Evolutionary conservation across 2,113 vertebrate species (phyloP).

Genomic region (Meriones unguiculatus): DNA sequence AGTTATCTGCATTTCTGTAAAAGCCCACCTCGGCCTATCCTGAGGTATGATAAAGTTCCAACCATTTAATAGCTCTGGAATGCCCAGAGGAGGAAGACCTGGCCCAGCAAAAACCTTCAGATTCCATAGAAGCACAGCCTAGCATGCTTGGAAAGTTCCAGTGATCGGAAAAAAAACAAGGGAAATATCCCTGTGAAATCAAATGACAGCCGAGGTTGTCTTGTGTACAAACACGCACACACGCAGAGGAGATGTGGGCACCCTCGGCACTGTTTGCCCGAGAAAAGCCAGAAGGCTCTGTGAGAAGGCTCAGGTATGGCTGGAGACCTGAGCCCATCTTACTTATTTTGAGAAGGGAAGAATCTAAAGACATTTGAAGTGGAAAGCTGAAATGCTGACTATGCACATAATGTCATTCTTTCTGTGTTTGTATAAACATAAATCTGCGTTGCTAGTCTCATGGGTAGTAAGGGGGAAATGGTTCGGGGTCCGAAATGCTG

Average conservation of each 20-base stretch:
- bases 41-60: background rate
- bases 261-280: fast-evolving
- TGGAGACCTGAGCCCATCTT: background rate
- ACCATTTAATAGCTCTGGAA: background rate
- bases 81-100: background rate
- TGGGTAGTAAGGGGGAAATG: fast-evolving
- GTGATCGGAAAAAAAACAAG: background rate
- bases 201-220: background rate
- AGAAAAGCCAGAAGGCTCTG: background rate
- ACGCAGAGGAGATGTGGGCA: no score
- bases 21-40: background rate
- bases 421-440: background rate
- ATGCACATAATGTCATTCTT: fast-evolving
- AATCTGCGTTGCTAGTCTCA: background rate
- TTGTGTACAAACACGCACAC: background rate
- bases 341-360: fast-evolving
- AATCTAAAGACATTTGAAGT: background rate
- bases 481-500: background rate
- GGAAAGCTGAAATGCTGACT: no score
- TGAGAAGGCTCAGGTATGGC: no score
- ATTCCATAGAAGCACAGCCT: background rate
- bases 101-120: background rate
- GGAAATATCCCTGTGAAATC: background rate
- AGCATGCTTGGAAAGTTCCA: background rate
- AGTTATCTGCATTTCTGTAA: background rate